Evolutionary conservation across 1,140 invertebrate genomes (phyloP).

Genomic region (Cheumatopsyche charites): DNA sequence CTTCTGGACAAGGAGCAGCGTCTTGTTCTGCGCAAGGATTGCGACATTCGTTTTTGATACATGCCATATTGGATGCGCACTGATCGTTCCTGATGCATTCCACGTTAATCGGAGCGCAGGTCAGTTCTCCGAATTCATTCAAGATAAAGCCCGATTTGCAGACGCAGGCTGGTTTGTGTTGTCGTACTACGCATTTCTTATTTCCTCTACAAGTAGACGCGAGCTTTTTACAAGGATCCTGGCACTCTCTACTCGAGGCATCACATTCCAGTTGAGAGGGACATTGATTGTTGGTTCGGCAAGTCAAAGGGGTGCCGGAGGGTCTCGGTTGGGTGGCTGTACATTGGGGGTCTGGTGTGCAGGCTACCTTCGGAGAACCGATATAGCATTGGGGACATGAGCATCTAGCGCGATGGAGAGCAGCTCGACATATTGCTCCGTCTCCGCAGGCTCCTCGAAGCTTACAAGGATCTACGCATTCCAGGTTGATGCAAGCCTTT

Average conservation of each 20-base stretch:
- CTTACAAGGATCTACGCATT: conserved; percentile 88
- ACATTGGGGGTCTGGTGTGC: conserved; percentile 78
- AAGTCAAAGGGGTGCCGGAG: conserved; percentile 61
- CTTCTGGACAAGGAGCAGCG: conserved; percentile 71
- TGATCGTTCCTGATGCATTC: conserved; percentile 83
- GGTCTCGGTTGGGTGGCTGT: conserved; percentile 57
- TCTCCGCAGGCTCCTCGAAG: conserved; percentile 85
- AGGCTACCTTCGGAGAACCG: conserved; percentile 77
- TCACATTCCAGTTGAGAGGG: conserved; percentile 77
- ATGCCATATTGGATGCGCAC: conserved; percentile 84
- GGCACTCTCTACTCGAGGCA: conserved; percentile 70
- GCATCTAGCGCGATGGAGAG: conserved; percentile 82
- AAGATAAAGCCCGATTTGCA: conserved; percentile 87
- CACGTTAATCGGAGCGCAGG: conserved; percentile 77
- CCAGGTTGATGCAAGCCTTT: conserved; percentile 85
- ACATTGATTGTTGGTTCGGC: conserved; percentile 74
- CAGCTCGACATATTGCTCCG: conserved; percentile 84
- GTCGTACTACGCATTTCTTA: conserved; percentile 86
- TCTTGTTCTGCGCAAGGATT: conserved; percentile 79
- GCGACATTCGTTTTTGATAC: conserved; percentile 79
- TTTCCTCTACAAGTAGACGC: conserved; percentile 74
- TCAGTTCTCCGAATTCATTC: conserved; percentile 81
- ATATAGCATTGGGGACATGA: conserved; percentile 86
- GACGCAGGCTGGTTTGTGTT: conserved; percentile 83
- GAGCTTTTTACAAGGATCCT: conserved; percentile 74